Evolutionary conservation across 2,888 invertebrate genomes (phyloP), one percentile per base, ranked within the genome.

Genomic region (Habroteleia sp.): DNA sequence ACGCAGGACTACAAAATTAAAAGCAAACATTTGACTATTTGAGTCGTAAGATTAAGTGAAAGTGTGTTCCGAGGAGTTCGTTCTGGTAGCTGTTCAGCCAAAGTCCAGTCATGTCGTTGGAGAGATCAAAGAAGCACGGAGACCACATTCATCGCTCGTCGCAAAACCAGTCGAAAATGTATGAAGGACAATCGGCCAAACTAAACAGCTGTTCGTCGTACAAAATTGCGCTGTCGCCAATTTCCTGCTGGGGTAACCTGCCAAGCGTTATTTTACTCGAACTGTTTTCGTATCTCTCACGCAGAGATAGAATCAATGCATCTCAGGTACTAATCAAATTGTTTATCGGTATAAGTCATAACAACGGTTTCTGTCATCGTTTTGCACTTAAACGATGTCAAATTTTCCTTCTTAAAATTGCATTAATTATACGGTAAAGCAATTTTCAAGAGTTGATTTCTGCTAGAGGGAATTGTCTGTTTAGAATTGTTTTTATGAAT

Each of bases 191-290:
- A 77, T 79, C 80, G 76, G 79, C 82, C 68, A 82, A 82, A 77
- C 58, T 78, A 78, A 84, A 84, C 84, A 84, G 84, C 84, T 84
- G 84, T 84, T 84, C 81, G 77, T 79, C 79, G 65, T 79, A 72
- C 65, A 81, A 77, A 78, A 65, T 62, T 68, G 48, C 54, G n/a
- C n/a, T 48, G 23, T 63, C 72, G 4, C 33, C 37, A 48, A 77
- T 80, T 65, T 82, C 84, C 42, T 83, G 80, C 79, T 90, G 90
- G 90, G 88, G 88, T 76, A 87, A 83, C 78, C 80, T 89, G 66
- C 90, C 90, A 42, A 89, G 88, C 79, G 88, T 89, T 48, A 89
- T 89, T 71, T 83, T 90, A 65, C 85, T 89, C 60, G 89, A 90
- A 80, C 84, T 89, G 71, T 89, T 89, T 81, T 87, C 87, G 8